A percentile compares a stretch with the other conserved stretches of the same genome.
Conservation (phyloP, 2,888 invertebrate genomes). For the Drosophila putrida region DNA sequence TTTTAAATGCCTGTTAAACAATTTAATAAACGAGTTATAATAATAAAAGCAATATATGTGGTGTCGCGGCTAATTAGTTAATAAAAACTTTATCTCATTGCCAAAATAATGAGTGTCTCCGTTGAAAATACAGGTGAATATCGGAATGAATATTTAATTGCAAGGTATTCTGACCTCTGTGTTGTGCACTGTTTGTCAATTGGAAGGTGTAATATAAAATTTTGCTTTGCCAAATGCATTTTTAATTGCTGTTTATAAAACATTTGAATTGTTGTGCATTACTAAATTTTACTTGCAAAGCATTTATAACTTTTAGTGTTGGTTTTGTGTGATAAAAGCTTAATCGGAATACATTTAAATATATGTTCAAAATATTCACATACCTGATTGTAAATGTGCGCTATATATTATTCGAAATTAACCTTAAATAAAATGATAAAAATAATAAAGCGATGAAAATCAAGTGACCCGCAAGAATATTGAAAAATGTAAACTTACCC, state of each 20-base stretch:
- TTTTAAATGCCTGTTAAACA: neutral
- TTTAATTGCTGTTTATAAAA: conserved; percentile 19
- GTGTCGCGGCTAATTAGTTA: conserved; percentile 12
- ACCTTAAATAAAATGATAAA: neutral
- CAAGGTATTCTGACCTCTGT: conserved; percentile 8
- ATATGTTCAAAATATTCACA: neutral
- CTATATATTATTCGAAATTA: neutral
- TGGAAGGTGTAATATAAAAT: conserved; percentile 2
- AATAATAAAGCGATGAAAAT: neutral
- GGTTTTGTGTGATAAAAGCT: conserved; percentile 11
- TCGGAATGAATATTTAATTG: conserved; percentile 11
- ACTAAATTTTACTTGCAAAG: conserved; percentile 1
- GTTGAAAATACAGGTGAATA: conserved; percentile 61
- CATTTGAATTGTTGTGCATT: conserved; percentile 15
- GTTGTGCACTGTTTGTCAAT: conserved; percentile 1
- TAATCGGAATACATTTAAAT: neutral
- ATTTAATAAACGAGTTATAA: conserved; percentile 12
- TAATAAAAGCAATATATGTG: conserved; percentile 2
- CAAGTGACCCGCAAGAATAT: neutral
- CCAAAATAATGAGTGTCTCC: conserved; percentile 35
- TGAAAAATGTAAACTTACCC: neutral
- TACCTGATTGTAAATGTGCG: neutral
- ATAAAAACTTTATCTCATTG: conserved; percentile 2
- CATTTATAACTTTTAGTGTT: conserved; percentile 16
- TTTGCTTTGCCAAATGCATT: conserved; percentile 5